Percentiles rank a stretch among this genome's conserved stretches.
These are phyloP conservation scores for Aphodius granarius DNA, from an alignment of 2,888 invertebrate genomes.

Conservation along the genomic window DNA sequence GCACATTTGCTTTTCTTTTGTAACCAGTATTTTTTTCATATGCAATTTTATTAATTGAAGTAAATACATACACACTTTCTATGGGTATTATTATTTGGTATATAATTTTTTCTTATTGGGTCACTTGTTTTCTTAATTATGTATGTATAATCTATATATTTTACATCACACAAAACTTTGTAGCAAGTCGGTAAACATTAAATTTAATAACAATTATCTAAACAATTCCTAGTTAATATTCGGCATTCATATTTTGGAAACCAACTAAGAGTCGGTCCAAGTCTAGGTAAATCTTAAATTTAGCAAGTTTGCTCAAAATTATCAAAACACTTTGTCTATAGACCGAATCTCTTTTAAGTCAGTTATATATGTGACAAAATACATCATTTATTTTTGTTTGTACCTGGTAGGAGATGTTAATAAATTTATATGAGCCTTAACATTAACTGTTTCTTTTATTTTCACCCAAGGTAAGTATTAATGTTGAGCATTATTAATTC, in stretches of 20 bases:
- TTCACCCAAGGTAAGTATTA: no score
- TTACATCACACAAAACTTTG: background rate
- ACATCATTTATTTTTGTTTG: slow-evolving; percentile 18
- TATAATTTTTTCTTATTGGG: background rate
- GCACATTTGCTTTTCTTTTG: background rate
- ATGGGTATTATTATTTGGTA: background rate
- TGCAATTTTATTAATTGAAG: background rate
- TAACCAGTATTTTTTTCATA: background rate
- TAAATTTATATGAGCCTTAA: slow-evolving; percentile 14
- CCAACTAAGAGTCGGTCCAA: background rate
- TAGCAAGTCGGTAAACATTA: background rate
- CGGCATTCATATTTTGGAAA: background rate
- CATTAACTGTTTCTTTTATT: background rate
- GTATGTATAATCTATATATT: background rate
- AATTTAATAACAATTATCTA: background rate
- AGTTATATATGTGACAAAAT: background rate
- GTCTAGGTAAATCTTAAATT: background rate
- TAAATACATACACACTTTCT: background rate
- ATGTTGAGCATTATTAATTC: no score
- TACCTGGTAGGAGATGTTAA: slow-evolving; percentile 27
- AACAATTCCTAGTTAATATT: no score
- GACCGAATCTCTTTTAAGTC: background rate
- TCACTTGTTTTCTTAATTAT: background rate
- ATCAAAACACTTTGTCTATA: background rate
- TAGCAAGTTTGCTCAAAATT: background rate